Percentiles rank a stretch among this genome's conserved stretches.
These are phyloP conservation scores for Labeo rohita DNA, from an alignment of 2,113 vertebrate genomes.

Conservation along the genomic window DNA sequence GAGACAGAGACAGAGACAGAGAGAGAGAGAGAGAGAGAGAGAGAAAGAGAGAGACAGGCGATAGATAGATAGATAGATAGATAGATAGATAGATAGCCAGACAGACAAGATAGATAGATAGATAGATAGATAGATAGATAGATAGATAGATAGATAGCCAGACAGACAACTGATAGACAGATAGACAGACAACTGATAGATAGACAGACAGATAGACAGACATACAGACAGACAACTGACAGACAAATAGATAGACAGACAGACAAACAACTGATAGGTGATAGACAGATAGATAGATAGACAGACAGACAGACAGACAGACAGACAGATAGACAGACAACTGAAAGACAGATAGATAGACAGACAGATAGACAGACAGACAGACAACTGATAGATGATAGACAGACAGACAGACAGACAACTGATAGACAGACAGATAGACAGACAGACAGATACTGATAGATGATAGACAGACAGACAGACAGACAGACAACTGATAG, in stretches of 20 bases:
- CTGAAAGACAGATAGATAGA: accelerated
- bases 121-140: neutral
- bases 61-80: neutral
- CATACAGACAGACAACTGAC: accelerated
- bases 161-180: neutral
- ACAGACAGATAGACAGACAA: accelerated
- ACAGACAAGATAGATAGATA: neutral
- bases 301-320: neutral
- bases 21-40: neutral
- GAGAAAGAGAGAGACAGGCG: neutral
- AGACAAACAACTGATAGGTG: neutral
- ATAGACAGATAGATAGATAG: neutral
- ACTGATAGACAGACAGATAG: neutral
- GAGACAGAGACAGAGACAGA: neutral
- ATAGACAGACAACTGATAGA: neutral
- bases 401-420: accelerated
- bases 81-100: neutral
- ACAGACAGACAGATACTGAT: accelerated
- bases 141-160: neutral
- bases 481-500: neutral
- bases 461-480: accelerated
- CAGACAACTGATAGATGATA: accelerated
- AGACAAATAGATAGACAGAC: neutral
- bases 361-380: neutral
- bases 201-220: accelerated